Evolutionary conservation across 2,113 vertebrate genomes (phyloP).

Genomic region (Willisornis vidua): DNA sequence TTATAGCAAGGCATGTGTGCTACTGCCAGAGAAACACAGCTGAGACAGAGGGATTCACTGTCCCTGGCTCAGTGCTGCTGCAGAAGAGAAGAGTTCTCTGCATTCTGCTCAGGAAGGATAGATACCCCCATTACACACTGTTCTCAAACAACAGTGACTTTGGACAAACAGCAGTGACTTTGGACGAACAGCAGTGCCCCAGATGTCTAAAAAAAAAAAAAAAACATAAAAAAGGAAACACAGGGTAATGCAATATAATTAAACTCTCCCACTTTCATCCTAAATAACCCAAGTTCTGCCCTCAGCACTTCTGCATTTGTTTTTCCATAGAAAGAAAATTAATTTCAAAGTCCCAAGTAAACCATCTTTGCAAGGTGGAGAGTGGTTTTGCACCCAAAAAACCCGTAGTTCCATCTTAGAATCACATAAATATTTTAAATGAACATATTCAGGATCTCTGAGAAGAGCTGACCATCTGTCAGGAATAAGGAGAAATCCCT

Average conservation of each 20-base stretch:
- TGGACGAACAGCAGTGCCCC: background rate
- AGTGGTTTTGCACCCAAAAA: background rate
- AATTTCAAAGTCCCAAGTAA: background rate
- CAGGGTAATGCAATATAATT: background rate
- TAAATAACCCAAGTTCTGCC: background rate
- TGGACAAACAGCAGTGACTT: background rate
- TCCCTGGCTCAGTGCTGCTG: background rate
- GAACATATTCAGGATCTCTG: background rate
- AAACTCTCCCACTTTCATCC: background rate
- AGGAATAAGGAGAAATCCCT: slow-evolving; percentile 44
- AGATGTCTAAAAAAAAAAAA: background rate
- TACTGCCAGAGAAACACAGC: fast-evolving
- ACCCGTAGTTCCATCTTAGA: background rate
- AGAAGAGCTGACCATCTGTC: slow-evolving; percentile 36
- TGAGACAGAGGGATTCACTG: fast-evolving
- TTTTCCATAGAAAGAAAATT: background rate
- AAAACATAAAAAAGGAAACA: background rate
- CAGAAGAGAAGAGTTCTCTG: background rate
- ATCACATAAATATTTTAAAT: background rate
- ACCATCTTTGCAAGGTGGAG: background rate
- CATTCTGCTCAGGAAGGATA: fast-evolving
- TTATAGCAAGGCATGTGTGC: fast-evolving
- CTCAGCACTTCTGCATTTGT: background rate
- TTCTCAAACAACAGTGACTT: background rate
- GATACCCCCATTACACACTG: fast-evolving